Conservation (phyloP, 1,140 invertebrate genomes). For the Sminthurinus signatus region DNA sequence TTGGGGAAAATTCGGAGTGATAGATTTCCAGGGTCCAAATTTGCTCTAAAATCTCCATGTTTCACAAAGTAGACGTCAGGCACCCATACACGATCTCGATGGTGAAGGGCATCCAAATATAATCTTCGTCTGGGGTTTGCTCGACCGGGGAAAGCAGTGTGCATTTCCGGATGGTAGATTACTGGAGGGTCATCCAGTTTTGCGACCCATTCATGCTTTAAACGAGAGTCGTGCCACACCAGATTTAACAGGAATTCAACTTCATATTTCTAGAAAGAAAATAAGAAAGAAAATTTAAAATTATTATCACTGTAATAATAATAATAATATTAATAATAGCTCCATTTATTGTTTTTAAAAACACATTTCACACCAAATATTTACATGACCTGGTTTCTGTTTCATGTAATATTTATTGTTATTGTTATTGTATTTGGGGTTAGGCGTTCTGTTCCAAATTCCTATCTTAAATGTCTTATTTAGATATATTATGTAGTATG, state of each 20-base stretch:
- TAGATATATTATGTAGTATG: too few species aligned
- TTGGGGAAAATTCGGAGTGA: slow-evolving; percentile 82
- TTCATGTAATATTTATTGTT: too few species aligned
- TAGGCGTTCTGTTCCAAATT: too few species aligned
- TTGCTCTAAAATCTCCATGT: slow-evolving; percentile 89
- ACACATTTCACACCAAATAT: too few species aligned
- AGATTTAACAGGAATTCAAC: slow-evolving; percentile 86
- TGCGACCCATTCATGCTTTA: slow-evolving; percentile 73
- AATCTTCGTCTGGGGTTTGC: slow-evolving; percentile 58
- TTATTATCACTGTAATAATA: not conserved
- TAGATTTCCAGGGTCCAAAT: slow-evolving; percentile 82
- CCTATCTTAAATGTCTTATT: too few species aligned
- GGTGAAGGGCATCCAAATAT: slow-evolving; percentile 82
- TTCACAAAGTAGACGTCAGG: slow-evolving; percentile 92
- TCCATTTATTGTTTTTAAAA: too few species aligned
- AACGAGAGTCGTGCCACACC: slow-evolving; percentile 80
- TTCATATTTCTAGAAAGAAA: slow-evolving; percentile 76
- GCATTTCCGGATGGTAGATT: slow-evolving; percentile 18
- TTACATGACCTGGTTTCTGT: too few species aligned
- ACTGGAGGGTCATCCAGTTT: slow-evolving; percentile 6
- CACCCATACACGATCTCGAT: slow-evolving; percentile 81
- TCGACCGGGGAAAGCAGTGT: slow-evolving; percentile 27
- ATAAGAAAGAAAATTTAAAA: not conserved
- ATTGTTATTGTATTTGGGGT: too few species aligned
- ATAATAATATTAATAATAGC: too few species aligned